Conservation (phyloP, 2,113 vertebrate genomes). For the Eptatretus burgeri region DNA sequence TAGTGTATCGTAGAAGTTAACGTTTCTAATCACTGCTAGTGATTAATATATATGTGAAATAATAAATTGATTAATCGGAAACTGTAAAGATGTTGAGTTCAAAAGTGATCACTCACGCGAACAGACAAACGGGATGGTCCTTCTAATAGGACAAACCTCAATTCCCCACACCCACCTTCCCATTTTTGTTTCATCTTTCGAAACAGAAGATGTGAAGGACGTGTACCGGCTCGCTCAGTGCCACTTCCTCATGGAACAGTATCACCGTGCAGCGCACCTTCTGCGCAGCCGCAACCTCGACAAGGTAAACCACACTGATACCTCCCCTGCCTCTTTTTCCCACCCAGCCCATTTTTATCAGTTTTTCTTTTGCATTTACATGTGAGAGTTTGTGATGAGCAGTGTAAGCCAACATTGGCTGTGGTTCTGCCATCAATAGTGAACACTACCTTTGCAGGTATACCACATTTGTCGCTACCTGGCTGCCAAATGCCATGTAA, state of each 20-base stretch:
- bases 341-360: neutral
- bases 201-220: conserved; percentile 69
- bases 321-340: too few relatives aligned
- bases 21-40: neutral
- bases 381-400: neutral
- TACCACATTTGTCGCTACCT: conserved; percentile 87
- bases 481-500: conserved; percentile 85
- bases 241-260: conserved; percentile 79
- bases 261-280: conserved; percentile 82
- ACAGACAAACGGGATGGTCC: too few relatives aligned
- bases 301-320: conserved; percentile 26
- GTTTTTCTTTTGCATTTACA: neutral
- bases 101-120: neutral
- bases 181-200: conserved; percentile 8
- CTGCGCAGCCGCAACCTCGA: conserved; percentile 69
- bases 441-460: conserved; percentile 19
- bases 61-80: neutral
- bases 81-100: neutral
- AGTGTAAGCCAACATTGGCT: neutral
- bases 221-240: conserved; percentile 94
- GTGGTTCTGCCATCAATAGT: neutral
- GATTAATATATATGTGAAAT: neutral
- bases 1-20: too few relatives aligned
- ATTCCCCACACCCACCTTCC: neutral
- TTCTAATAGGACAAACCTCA: too few relatives aligned